Base-by-base conservation (phyloP, 2,113 vertebrate genomes). In the Podarcis muralis region DNA sequence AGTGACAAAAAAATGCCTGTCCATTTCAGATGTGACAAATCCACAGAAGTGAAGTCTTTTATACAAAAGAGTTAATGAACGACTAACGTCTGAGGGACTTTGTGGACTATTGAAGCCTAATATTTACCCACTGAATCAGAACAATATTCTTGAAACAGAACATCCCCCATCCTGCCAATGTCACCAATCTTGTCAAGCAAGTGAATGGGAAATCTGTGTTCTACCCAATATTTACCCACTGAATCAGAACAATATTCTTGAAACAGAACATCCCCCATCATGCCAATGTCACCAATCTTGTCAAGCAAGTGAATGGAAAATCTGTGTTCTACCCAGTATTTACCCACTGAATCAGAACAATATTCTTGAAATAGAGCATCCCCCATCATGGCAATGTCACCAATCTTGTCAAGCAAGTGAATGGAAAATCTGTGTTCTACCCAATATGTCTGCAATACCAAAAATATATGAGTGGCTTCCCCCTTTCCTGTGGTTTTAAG, bases 21-120 rank as follows among this genome's bases (percentile, higher is more conserved):
- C 92, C 95, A 95, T 96, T 94, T 93, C 93, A 89, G 79, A 90
- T 93, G 87, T 78, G 86, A 0, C 32, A 89, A n/a, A 86, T 66
- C 87, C 90, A 83, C 83, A 83, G 82, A 93, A 86, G 92, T 91
- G 91, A 66, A 53, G 62, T 1, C 0, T 7, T 92, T 94, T 93
- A 57, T 62, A 77, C 86, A 86, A 71, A 92, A 92, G 81, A 27
- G 94, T 96, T 95, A 96, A 96, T 96, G 48, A 94, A 76, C 94
- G 94, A 96, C 94, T 86, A 83, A 71, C 77, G 27, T 37, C 81
- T 84, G 35, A 18, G 66, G 79, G 84, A 37, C 91, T 92, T 92
- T 89, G 86, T 87, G 92, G 92, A 91, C 88, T 53, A 0, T 65
- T 85, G 72, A 91, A 90, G 83, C 84, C 35, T 92, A 90, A 87